These are phyloP conservation scores for Julus scanicus DNA, from an alignment of 2,888 invertebrate species.

Conservation along the genomic window DNA sequence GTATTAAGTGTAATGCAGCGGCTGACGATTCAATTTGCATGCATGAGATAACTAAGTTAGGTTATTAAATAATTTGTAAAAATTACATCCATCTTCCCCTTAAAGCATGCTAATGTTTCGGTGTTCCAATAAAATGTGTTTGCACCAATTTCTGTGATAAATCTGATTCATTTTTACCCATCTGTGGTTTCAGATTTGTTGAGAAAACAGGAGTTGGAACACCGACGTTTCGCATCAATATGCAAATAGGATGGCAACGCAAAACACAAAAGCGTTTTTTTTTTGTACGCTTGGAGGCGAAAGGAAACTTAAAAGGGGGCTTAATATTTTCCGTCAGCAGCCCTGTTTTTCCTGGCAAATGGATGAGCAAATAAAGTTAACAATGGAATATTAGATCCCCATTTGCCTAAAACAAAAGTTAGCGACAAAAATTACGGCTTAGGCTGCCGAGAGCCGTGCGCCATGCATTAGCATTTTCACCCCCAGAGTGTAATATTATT, in stretches of 20 bases:
- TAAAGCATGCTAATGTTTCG: too few species aligned
- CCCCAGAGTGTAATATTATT: conserved; percentile 23
- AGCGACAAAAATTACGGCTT: conserved; percentile 30
- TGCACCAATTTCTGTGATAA: too few species aligned
- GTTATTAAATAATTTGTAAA: too few species aligned
- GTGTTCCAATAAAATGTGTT: too few species aligned
- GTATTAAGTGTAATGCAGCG: too few species aligned
- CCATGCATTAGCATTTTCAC: conserved; percentile 37
- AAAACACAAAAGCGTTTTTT: conserved; percentile 13
- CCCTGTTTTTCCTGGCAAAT: conserved; percentile 44
- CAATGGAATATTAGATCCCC: conserved; percentile 51
- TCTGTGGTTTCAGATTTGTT: not conserved
- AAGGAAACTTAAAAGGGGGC: conserved; percentile 18
- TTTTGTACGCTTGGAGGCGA: not conserved
- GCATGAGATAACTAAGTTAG: too few species aligned
- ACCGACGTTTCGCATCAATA: not conserved
- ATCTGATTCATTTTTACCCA: too few species aligned
- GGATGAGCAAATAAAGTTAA: conserved; percentile 48
- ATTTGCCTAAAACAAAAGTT: conserved; percentile 50
- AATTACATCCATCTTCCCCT: too few species aligned
- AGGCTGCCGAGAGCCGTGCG: not conserved
- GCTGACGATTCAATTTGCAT: too few species aligned
- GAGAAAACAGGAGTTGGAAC: not conserved
- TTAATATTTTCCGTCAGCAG: conserved; percentile 28
- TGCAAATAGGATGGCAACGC: not conserved